Conservation (phyloP, 2,797 vertebrate genomes). For the Aythya fuligula region DNA sequence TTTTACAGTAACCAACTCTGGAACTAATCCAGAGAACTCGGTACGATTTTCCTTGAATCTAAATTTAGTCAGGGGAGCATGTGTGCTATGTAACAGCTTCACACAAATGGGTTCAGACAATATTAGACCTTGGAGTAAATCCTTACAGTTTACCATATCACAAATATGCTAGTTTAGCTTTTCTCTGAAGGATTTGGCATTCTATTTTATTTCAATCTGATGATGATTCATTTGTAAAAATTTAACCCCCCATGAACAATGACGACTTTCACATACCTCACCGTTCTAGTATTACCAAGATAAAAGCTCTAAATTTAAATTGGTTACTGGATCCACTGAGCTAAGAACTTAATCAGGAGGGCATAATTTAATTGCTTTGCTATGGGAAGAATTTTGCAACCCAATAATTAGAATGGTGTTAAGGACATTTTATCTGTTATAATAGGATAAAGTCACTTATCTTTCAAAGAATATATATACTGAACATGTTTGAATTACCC, state of each 20-base stretch:
- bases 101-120: slow-evolving; percentile 60
- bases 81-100: slow-evolving; percentile 36
- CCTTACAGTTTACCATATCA: neutral
- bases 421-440: slow-evolving; percentile 32
- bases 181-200: neutral
- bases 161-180: neutral
- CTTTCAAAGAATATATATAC: neutral
- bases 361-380: slow-evolving; percentile 50
- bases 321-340: neutral
- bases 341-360: slow-evolving; percentile 34
- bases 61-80: slow-evolving; percentile 69
- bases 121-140: neutral
- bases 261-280: neutral
- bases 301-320: slow-evolving; percentile 53
- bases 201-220: neutral
- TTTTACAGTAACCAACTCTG: slow-evolving; percentile 14
- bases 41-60: slow-evolving; percentile 53
- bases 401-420: slow-evolving; percentile 19
- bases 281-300: neutral
- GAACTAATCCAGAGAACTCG: slow-evolving; percentile 50
- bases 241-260: neutral
- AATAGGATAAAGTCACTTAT: slow-evolving; percentile 13
- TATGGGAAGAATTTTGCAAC: slow-evolving; percentile 34
- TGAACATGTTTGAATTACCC: neutral
- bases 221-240: neutral